phyloP scores from a whole-genome alignment of 2,113 vertebrate species.

The Gopherus evgoodei region DNA sequence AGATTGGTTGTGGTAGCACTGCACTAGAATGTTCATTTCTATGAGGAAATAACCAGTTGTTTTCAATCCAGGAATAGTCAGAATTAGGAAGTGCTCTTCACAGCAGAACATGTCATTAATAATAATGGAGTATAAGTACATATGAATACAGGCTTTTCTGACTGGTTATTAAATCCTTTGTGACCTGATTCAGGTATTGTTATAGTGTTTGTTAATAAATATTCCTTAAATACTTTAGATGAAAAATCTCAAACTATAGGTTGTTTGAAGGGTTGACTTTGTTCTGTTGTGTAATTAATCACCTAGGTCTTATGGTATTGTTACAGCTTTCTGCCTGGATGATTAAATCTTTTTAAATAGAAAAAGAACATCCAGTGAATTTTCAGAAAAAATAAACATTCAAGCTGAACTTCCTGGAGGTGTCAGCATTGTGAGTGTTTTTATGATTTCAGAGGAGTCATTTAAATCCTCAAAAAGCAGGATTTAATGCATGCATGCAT shows the following conservation, averaged over 20 bases:
- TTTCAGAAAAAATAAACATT: neutral
- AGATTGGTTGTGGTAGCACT: neutral
- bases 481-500: too few relatives aligned
- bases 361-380: constrained; percentile 1
- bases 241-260: neutral
- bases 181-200: neutral
- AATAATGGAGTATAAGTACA: neutral
- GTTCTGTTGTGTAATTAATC: neutral
- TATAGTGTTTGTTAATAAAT: neutral
- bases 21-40: neutral
- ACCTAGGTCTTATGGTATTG: neutral
- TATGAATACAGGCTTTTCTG: neutral
- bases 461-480: neutral
- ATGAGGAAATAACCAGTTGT: neutral
- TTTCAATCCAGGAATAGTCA: neutral
- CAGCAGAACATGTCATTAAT: neutral
- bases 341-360: neutral
- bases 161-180: neutral
- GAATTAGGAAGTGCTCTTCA: neutral
- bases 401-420: neutral
- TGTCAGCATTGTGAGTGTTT: neutral
- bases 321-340: neutral
- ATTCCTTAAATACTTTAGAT: neutral
- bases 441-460: neutral
- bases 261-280: neutral